These are phyloP conservation scores for Pandemis cinnamomeana DNA, from an alignment of 2,888 invertebrate species.

Conservation along the genomic window DNA sequence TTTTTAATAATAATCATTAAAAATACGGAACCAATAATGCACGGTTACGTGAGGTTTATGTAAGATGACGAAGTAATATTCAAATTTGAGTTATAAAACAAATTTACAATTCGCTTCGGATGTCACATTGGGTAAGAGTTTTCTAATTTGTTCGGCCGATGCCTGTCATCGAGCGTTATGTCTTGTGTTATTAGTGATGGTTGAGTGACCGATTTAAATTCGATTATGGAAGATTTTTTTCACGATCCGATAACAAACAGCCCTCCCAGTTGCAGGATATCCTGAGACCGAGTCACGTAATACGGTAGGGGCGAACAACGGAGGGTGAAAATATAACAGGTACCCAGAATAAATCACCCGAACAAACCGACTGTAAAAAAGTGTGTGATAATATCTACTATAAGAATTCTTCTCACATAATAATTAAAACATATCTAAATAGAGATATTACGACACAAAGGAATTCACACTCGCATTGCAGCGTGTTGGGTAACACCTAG, in stretches of 20 bases:
- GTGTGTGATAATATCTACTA: constrained; percentile 28
- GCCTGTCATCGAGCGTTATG: constrained; percentile 11
- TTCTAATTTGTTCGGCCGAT: constrained; percentile 34
- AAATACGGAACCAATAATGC: constrained; percentile 39
- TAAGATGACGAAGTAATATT: constrained; percentile 40
- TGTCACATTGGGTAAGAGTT: constrained; percentile 41
- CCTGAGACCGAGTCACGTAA: constrained; percentile 31
- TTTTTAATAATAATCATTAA: constrained; percentile 30
- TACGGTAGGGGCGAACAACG: constrained; percentile 7
- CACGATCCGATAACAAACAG: constrained; percentile 16
- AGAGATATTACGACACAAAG: constrained; percentile 51
- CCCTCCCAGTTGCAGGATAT: constrained; percentile 30
- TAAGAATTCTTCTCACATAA: constrained; percentile 48
- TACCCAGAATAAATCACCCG: constrained; percentile 37
- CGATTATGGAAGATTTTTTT: constrained; percentile 8
- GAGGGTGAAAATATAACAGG: constrained; percentile 29
- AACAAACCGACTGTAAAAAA: constrained; percentile 29
- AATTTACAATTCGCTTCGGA: constrained; percentile 39
- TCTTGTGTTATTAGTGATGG: neutral
- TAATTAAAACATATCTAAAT: constrained; percentile 48
- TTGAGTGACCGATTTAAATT: constrained; percentile 8
- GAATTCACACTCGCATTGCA: constrained; percentile 69
- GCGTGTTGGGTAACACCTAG: constrained; percentile 37
- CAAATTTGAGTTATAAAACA: constrained; percentile 41
- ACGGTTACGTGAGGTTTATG: constrained; percentile 39